Evolutionary conservation across 2,888 invertebrate species (phyloP).

Genomic region (Leptinotarsa peninsularis): DNA sequence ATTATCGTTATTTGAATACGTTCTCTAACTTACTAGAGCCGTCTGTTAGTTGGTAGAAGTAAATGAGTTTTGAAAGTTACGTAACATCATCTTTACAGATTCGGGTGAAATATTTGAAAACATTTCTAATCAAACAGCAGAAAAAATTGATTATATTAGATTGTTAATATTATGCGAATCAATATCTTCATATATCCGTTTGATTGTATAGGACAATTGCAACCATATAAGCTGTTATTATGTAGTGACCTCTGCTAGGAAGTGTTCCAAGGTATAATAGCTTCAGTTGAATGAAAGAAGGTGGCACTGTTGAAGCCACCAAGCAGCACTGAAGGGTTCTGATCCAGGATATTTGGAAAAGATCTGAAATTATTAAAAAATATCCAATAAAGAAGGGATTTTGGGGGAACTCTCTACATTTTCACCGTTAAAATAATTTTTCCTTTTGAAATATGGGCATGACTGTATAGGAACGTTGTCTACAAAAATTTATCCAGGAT

Average conservation of each 20-base stretch:
- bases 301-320: not conserved
- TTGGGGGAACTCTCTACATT: not conserved
- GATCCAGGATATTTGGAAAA: conserved; percentile 11
- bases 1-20: too few relatives aligned
- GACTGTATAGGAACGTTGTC: not conserved
- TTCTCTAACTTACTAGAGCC: too few relatives aligned
- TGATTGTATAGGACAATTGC: too few relatives aligned
- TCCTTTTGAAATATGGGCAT: not conserved
- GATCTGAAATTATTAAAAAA: conserved; percentile 13
- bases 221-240: too few relatives aligned
- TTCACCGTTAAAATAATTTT: conserved; percentile 3
- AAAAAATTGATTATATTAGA: too few relatives aligned
- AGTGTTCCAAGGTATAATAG: not conserved
- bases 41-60: too few relatives aligned
- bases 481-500: conserved; percentile 18
- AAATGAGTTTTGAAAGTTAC: too few relatives aligned
- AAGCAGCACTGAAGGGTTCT: not conserved
- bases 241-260: not conserved
- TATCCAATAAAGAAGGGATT: not conserved
- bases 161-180: too few relatives aligned
- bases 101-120: too few relatives aligned
- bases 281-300: not conserved
- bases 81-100: too few relatives aligned
- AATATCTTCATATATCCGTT: too few relatives aligned
- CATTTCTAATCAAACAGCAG: too few relatives aligned